Evolutionary conservation across 1,140 invertebrate species (phyloP).

Genomic region (Pseudomyrmex flavicornis): DNA sequence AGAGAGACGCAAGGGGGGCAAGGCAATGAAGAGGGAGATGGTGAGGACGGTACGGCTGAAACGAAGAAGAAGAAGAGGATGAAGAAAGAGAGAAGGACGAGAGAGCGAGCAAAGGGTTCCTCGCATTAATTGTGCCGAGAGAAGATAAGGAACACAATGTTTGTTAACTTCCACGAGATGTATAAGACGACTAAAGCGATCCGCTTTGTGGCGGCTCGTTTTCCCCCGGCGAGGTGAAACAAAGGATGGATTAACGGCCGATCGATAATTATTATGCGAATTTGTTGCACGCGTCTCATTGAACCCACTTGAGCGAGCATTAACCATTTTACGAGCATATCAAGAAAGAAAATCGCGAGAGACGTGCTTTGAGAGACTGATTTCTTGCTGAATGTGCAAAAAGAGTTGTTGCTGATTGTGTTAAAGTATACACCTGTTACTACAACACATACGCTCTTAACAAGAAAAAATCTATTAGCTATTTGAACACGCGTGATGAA

Average conservation of each 20-base stretch:
- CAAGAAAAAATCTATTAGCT: not conserved
- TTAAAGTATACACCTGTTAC: not conserved
- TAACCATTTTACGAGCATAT: constrained; percentile 29
- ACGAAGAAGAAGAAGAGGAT: constrained; percentile 59
- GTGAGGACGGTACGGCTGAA: constrained; percentile 56
- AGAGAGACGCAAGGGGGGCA: constrained; percentile 19
- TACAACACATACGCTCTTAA: no score
- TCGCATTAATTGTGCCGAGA: constrained; percentile 82
- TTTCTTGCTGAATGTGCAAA: not conserved
- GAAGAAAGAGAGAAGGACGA: constrained; percentile 58
- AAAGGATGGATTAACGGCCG: constrained; percentile 78
- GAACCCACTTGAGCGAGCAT: constrained; percentile 51
- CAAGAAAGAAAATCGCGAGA: no score
- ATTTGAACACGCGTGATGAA: not conserved
- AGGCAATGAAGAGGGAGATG: constrained; percentile 9
- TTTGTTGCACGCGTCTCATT: constrained; percentile 68
- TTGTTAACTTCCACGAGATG: constrained; percentile 80
- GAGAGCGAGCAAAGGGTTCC: constrained; percentile 79
- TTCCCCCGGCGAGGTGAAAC: constrained; percentile 72
- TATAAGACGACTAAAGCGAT: constrained; percentile 76
- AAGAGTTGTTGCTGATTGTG: not conserved
- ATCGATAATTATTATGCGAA: constrained; percentile 78
- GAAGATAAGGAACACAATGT: constrained; percentile 82
- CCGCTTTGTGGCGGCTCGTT: constrained; percentile 76
- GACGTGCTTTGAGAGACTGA: no score